Conservation (phyloP, 2,113 vertebrate genomes). For the Aleadryas rufinucha region DNA sequence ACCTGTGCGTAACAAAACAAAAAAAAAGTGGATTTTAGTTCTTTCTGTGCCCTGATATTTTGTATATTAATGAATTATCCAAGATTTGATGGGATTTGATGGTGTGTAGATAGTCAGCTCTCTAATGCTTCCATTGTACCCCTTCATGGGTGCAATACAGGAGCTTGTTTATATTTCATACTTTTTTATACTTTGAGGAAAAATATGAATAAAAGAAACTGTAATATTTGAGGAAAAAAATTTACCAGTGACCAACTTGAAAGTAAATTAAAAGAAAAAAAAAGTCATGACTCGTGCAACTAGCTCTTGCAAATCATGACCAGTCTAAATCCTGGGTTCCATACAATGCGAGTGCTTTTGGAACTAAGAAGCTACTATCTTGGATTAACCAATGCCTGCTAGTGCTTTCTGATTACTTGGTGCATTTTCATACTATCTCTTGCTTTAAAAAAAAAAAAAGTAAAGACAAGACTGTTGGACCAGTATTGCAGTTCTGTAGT, state of each 20-base stretch:
- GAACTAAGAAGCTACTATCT: slow-evolving; percentile 75
- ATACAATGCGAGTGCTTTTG: slow-evolving; percentile 70
- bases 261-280: slow-evolving; percentile 49
- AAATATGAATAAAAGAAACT: slow-evolving; percentile 72
- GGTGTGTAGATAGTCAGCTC: slow-evolving; percentile 79
- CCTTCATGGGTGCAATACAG: slow-evolving; percentile 71
- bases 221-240: slow-evolving; percentile 70
- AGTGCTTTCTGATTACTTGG: slow-evolving; percentile 80
- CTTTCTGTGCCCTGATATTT: slow-evolving; percentile 81
- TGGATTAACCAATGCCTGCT: slow-evolving; percentile 78
- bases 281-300: slow-evolving; percentile 63
- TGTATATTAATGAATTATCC: slow-evolving; percentile 81
- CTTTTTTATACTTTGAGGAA: slow-evolving; percentile 89
- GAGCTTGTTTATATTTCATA: slow-evolving; percentile 96
- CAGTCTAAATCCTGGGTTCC: slow-evolving; percentile 64
- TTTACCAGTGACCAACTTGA: slow-evolving; percentile 68
- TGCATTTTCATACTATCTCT: slow-evolving; percentile 76
- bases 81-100: slow-evolving; percentile 77
- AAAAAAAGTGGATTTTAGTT: slow-evolving; percentile 82
- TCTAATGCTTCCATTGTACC: slow-evolving; percentile 78
- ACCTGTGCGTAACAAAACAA: slow-evolving; percentile 70
- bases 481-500: slow-evolving; percentile 85
- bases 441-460: slow-evolving; percentile 69
- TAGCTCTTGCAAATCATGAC: slow-evolving; percentile 72
- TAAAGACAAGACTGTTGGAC: slow-evolving; percentile 84